Evolutionary conservation across 2,888 invertebrate species (phyloP).

Genomic region (Sialis lutaria): DNA sequence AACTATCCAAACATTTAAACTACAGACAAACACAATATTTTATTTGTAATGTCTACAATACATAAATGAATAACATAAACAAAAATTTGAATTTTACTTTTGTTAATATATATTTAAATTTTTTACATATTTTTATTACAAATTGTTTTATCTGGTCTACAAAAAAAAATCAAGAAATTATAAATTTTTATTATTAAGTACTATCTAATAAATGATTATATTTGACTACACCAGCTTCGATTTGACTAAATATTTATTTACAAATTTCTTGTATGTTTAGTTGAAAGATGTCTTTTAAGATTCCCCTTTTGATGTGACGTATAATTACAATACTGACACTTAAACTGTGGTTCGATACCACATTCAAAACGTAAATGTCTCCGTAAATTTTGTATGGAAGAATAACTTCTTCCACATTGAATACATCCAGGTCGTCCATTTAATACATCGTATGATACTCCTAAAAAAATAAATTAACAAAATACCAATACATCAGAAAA

Average conservation of each 20-base stretch:
- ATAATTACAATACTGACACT: not conserved
- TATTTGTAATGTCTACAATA: too few species aligned
- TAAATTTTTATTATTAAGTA: not conserved
- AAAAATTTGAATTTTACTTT: too few species aligned
- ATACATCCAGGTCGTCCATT: too few species aligned
- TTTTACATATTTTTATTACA: not conserved
- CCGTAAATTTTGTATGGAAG: constrained; percentile 47
- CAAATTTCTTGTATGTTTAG: not conserved
- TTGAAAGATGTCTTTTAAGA: constrained; percentile 6
- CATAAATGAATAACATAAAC: too few species aligned
- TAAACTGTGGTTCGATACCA: constrained; percentile 38
- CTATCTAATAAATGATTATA: not conserved
- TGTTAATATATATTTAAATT: not conserved
- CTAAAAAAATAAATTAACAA: too few species aligned
- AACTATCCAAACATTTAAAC: too few species aligned
- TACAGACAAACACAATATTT: too few species aligned
- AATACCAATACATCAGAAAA: too few species aligned
- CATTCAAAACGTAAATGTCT: constrained; percentile 55
- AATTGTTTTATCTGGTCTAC: not conserved
- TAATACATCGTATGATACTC: too few species aligned
- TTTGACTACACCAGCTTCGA: not conserved
- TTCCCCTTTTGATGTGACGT: not conserved
- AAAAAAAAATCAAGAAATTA: not conserved
- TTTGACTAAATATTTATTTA: not conserved
- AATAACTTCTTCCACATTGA: constrained; percentile 34